Evolutionary conservation across 2,797 vertebrate genomes (phyloP).

Genomic region (Lagocephalus sceleratus): DNA sequence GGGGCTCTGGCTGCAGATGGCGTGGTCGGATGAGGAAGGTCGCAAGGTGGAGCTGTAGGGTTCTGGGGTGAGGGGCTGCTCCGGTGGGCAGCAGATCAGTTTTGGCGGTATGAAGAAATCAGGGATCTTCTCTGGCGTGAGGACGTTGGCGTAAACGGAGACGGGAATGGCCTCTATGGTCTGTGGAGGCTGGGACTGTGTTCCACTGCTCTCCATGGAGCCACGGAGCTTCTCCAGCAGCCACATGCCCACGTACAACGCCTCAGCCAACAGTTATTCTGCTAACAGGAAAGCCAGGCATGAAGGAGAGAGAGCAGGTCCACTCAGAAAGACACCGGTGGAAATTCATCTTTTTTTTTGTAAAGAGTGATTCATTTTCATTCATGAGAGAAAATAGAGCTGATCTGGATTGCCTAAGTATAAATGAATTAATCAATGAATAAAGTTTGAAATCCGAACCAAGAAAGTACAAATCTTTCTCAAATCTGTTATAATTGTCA

Average conservation of each 20-base stretch:
- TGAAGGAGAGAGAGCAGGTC: slow-evolving; percentile 1
- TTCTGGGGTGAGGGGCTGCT: slow-evolving; percentile 70
- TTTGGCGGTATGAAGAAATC: slow-evolving; percentile 98
- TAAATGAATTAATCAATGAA: too few relatives aligned
- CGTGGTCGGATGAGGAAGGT: slow-evolving; percentile 83
- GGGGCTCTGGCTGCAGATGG: slow-evolving; percentile 80
- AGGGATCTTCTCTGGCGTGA: slow-evolving; percentile 94
- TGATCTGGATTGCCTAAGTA: too few relatives aligned
- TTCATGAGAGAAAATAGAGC: too few relatives aligned
- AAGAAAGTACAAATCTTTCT: too few relatives aligned
- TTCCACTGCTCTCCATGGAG: slow-evolving; percentile 61
- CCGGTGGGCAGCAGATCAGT: slow-evolving; percentile 82
- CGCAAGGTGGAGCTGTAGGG: slow-evolving; percentile 67
- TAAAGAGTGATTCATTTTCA: neutral
- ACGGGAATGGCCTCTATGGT: slow-evolving; percentile 71
- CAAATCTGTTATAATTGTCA: too few relatives aligned
- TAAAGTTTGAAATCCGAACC: too few relatives aligned
- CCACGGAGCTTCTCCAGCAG: slow-evolving; percentile 71
- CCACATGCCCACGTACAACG: slow-evolving; percentile 65
- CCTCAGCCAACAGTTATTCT: slow-evolving; percentile 37
- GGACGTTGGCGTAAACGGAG: slow-evolving; percentile 88
- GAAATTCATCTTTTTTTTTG: neutral
- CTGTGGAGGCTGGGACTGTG: slow-evolving; percentile 50
- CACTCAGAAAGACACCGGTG: too few relatives aligned
- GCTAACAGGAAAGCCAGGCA: slow-evolving; percentile 25